phyloP scores from a whole-genome alignment of 1,140 invertebrate species.

The Lordiphosa collinella region DNA sequence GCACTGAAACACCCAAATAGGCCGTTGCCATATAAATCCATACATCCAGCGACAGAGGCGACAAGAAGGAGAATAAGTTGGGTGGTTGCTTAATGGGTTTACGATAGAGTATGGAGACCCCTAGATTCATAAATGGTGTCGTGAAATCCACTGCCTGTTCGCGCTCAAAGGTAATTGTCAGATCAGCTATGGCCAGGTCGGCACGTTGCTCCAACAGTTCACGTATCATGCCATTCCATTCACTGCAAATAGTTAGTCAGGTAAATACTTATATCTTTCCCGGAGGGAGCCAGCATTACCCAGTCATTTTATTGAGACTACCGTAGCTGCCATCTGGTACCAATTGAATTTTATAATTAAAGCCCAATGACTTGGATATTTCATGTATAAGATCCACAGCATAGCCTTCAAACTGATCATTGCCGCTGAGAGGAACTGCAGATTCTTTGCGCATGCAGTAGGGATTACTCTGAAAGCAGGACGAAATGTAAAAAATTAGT shows the following conservation, averaged over 20 bases:
- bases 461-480: constrained; percentile 87
- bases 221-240: constrained; percentile 97
- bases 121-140: constrained; percentile 97
- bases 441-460: constrained; percentile 95
- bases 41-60: constrained; percentile 95
- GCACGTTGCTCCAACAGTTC: constrained; percentile 94
- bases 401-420: constrained; percentile 94
- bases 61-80: constrained; percentile 95
- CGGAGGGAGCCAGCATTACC: constrained; percentile 23
- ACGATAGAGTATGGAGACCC: constrained; percentile 95
- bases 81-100: constrained; percentile 94
- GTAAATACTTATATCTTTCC: neutral
- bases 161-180: constrained; percentile 95
- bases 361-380: constrained; percentile 92
- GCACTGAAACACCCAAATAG: constrained; percentile 94
- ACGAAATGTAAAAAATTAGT: no score
- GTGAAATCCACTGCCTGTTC: constrained; percentile 95
- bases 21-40: constrained; percentile 98
- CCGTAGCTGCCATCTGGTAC: constrained; percentile 92
- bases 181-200: constrained; percentile 94
- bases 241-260: constrained; percentile 79
- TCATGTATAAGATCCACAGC: constrained; percentile 92
- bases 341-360: constrained; percentile 92
- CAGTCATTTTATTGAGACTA: constrained; percentile 86
- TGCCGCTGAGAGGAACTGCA: constrained; percentile 88